A percentile compares a stretch with the other conserved stretches of the same genome.
Evolutionary conservation across 2,113 vertebrate genomes (phyloP).

Genomic region (Heptranchias perlo): DNA sequence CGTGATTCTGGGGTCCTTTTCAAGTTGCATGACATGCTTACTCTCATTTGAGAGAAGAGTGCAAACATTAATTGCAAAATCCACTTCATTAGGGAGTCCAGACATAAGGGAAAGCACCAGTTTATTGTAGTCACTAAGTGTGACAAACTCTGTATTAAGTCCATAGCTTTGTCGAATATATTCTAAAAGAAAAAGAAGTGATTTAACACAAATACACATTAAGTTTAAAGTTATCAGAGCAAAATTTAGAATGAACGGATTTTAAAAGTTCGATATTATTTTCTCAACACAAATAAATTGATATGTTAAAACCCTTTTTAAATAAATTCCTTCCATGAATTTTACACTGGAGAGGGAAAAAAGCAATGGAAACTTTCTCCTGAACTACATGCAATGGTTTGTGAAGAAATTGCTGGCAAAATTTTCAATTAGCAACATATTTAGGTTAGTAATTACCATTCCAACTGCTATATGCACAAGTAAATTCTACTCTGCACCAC

Average conservation of each 20-base stretch:
- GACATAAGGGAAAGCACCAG: slow-evolving; percentile 98
- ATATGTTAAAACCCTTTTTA: background rate
- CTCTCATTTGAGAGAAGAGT: slow-evolving; percentile 98
- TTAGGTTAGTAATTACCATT: background rate
- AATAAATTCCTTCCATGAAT: background rate
- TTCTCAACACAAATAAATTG: background rate
- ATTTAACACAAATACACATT: background rate
- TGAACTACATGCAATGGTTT: background rate
- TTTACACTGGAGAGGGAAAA: background rate
- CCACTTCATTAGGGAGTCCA: slow-evolving; percentile 98
- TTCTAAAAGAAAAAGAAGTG: slow-evolving; percentile 61
- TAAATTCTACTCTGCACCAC: background rate
- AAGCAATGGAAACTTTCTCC: background rate
- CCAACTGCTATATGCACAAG: background rate
- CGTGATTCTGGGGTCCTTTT: slow-evolving; percentile 98
- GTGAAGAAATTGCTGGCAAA: background rate
- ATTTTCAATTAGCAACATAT: background rate
- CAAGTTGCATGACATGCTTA: slow-evolving; percentile 98
- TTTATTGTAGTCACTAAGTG: slow-evolving; percentile 97
- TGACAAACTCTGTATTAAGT: slow-evolving; percentile 87
- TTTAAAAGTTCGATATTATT: background rate
- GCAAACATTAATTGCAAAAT: slow-evolving; percentile 98
- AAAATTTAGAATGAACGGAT: background rate
- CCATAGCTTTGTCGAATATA: slow-evolving; percentile 99
- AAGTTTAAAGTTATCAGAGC: background rate